These are phyloP conservation scores for Temnopleurus reevesii DNA, from an alignment of 53 echinoderm and acorn worm genomes.

Conservation along the genomic window DNA sequence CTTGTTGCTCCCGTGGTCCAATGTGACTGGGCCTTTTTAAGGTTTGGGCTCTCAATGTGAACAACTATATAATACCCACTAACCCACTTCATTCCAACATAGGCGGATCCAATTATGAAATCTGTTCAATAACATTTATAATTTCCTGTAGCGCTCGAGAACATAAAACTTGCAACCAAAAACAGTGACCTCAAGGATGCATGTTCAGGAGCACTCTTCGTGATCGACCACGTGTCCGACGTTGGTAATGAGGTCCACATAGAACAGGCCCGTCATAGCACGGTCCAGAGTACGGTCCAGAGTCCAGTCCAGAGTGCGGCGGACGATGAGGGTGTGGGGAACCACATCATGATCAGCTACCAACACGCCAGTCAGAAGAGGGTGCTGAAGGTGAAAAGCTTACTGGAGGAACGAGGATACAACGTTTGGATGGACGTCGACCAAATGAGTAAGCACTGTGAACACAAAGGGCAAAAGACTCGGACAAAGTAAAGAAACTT, in stretches of 20 bases:
- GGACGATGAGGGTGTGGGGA: background rate
- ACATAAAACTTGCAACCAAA: background rate
- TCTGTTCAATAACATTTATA: too few species aligned
- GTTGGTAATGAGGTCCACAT: background rate
- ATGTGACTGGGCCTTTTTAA: too few species aligned
- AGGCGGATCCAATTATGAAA: too few species aligned
- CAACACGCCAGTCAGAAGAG: conserved; percentile 8
- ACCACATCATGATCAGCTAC: conserved; percentile 29
- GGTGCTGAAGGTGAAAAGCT: background rate
- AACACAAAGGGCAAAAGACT: too few species aligned
- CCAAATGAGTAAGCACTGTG: conserved; percentile 17
- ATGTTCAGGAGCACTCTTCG: conserved; percentile 28
- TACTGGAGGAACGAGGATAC: background rate
- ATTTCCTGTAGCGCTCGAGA: background rate
- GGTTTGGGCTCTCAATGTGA: too few species aligned
- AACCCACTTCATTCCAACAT: too few species aligned
- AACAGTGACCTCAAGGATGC: background rate
- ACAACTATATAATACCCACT: too few species aligned
- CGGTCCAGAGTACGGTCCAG: background rate
- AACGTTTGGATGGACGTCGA: conserved; percentile 36
- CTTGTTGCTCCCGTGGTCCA: too few species aligned
- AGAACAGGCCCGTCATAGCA: background rate
- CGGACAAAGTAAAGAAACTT: too few species aligned
- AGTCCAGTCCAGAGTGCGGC: background rate
- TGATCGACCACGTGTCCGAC: conserved; percentile 10